phyloP scores from a whole-genome alignment of 2,797 vertebrate genomes.

The Sebastes matsubarae region DNA sequence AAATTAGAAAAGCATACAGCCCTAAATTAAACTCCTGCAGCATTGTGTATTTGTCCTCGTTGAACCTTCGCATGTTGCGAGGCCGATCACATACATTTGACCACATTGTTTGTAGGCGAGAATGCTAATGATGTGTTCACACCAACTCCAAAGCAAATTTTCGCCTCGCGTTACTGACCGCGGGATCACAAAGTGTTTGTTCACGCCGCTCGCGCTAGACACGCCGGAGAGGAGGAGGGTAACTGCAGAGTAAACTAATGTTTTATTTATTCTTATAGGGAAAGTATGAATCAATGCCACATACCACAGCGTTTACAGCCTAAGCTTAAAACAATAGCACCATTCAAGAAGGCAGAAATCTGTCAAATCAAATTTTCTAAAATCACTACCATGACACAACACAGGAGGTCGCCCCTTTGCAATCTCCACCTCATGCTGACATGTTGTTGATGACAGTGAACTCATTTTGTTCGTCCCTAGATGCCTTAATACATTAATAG shows the following conservation, averaged over 20 bases:
- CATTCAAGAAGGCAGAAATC: not conserved
- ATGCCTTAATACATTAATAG: not conserved
- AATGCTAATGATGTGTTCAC: not conserved
- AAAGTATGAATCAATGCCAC: too few relatives aligned
- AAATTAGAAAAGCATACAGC: slow-evolving; percentile 12
- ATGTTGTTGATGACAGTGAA: not conserved
- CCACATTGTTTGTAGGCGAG: not conserved
- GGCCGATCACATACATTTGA: not conserved
- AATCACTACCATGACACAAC: not conserved
- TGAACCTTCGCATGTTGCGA: slow-evolving; percentile 20
- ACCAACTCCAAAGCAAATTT: too few relatives aligned
- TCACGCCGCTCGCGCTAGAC: too few relatives aligned
- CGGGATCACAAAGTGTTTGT: too few relatives aligned
- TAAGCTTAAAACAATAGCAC: too few relatives aligned
- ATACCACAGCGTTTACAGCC: too few relatives aligned
- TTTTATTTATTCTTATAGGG: not conserved
- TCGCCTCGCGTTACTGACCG: too few relatives aligned
- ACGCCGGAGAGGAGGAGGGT: too few relatives aligned
- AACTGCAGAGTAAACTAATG: not conserved
- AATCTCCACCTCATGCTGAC: not conserved
- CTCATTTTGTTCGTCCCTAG: not conserved
- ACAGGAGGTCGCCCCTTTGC: not conserved
- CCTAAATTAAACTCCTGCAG: not conserved
- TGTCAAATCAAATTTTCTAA: not conserved
- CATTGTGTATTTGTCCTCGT: slow-evolving; percentile 17